Base-by-base conservation (phyloP, 2,113 vertebrate genomes). In the Ranitomeya imitator region DNA sequence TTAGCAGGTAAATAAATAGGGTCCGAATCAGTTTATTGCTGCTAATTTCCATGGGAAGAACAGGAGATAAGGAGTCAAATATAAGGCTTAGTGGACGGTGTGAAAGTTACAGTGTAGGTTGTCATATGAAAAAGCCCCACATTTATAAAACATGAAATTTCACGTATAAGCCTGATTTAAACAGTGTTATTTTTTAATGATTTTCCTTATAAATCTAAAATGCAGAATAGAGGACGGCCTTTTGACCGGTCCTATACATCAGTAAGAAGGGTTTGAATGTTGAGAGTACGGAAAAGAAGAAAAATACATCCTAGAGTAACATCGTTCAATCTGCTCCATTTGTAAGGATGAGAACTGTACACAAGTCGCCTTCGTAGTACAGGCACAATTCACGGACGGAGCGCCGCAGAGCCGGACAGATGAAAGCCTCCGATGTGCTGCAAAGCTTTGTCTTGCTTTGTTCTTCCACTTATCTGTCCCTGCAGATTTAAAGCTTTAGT, bases 371-470 rank as follows among this genome's bases (percentile, higher is more conserved):
- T 45, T 69, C 52, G 45, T 67, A 51, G 45, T 67, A 31, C 82
- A n/a, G 37, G n/a, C 82, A 69, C 45, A 65, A 52, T 55, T 83
- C 80, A 63, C 37, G 80, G 59, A 57, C 54, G 26, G 78, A 54
- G 78, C 59, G 79, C 78, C 78, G 57, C 23, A 23, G 78, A 79
- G 54, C 55, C 57, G 79, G 69, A 77, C 31, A 76, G 67, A n/a
- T 85, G 90, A 91, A 90, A 93, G 91, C 19, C 90, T 90, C 91
- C 90, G 88, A n/a, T 0, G 0, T 85, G 57, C n/a, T 3, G 88
- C 59, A 88, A 89, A 57, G 71, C 19, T 87, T 88, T 86, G 86
- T 87, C 86, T 52, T 87, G 81, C 21, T 87, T 88, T 88, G 88
- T 89, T 87, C 51, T 87, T 82, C 65, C 87, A 73, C 76, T 60